Evolutionary conservation across 2,113 vertebrate species (phyloP).

Genomic region (Heloderma charlesbogerti): DNA sequence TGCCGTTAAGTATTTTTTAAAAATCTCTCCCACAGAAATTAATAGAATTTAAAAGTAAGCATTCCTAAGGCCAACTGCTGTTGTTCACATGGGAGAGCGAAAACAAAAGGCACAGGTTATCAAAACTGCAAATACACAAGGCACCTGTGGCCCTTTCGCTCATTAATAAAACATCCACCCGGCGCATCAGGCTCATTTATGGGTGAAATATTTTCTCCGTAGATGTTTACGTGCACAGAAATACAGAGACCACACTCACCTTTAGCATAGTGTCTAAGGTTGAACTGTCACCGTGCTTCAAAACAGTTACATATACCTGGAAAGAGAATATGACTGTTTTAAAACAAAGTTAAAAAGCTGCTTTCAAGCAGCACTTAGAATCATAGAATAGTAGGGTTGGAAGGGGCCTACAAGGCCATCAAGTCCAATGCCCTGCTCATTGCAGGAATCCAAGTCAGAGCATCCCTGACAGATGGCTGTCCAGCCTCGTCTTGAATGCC

Average conservation of each 20-base stretch:
- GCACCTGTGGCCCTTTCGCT: not conserved
- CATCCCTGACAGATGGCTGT: no score
- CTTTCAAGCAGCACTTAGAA: not conserved
- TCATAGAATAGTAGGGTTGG: no score
- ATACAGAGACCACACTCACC: conserved; percentile 74
- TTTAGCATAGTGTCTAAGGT: conserved; percentile 97
- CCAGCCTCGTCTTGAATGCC: no score
- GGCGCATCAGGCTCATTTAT: rapidly evolving
- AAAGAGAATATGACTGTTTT: conserved; percentile 18
- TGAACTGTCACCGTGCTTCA: conserved; percentile 93
- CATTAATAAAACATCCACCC: not conserved
- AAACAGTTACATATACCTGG: conserved; percentile 94
- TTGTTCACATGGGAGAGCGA: not conserved
- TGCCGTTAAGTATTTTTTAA: not conserved
- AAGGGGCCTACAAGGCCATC: no score
- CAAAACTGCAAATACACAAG: not conserved
- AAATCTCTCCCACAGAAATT: not conserved
- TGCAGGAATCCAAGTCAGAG: no score
- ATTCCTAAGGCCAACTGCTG: not conserved
- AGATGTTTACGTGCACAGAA: not conserved
- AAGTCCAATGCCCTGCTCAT: no score
- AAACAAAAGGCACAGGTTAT: not conserved
- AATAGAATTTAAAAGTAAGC: not conserved
- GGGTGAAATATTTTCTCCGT: not conserved
- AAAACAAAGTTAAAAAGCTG: not conserved